Evolutionary conservation across 2,113 vertebrate genomes (phyloP).

Genomic region (Lathamus discolor): DNA sequence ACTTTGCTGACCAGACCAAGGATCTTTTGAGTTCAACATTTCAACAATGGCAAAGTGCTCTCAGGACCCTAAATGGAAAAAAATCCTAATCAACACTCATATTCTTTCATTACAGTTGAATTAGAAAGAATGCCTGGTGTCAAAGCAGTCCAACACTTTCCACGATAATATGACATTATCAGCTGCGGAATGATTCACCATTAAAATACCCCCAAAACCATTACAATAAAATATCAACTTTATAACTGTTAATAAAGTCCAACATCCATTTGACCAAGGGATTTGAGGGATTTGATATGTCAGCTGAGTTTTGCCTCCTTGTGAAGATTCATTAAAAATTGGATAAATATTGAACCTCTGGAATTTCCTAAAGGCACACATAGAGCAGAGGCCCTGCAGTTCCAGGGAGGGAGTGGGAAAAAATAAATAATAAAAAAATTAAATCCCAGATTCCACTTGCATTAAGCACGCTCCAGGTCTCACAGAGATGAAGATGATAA

Average conservation of each 20-base stretch:
- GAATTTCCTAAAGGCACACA: conserved; percentile 9
- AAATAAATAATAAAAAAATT: neutral
- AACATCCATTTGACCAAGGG: neutral
- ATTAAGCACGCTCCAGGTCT: conserved; percentile 7
- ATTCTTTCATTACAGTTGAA: neutral
- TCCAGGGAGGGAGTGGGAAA: neutral
- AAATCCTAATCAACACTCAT: neutral
- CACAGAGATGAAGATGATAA: conserved; percentile 28
- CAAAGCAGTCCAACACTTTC: neutral
- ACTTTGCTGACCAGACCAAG: neutral
- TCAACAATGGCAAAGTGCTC: neutral
- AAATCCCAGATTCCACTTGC: neutral
- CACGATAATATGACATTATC: neutral
- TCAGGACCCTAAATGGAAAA: neutral
- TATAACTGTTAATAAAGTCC: neutral
- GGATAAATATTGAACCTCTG: conserved; percentile 35
- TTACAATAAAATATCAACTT: neutral
- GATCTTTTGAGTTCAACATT: neutral
- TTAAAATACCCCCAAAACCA: neutral
- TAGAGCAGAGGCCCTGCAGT: neutral
- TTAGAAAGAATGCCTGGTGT: neutral
- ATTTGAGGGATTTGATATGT: conserved; percentile 21
- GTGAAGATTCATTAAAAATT: conserved; percentile 48
- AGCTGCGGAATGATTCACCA: neutral
- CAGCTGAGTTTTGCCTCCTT: conserved; percentile 1